These are phyloP conservation scores for Apocrypta bakeri DNA, from an alignment of 1,140 invertebrate genomes.

Conservation along the genomic window DNA sequence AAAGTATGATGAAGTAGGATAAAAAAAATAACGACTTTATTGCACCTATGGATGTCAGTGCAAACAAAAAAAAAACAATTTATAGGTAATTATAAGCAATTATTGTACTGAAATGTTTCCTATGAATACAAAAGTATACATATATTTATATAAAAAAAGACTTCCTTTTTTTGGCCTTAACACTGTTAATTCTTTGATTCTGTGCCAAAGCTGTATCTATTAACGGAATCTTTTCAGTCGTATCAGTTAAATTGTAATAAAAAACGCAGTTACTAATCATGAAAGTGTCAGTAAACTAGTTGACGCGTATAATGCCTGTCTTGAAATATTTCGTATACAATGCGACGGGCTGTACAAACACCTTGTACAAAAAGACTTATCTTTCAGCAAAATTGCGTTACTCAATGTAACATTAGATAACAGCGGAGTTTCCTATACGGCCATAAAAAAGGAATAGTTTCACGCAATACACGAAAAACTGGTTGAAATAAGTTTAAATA, in stretches of 20 bases:
- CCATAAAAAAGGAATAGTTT: background rate
- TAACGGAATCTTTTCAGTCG: too few species aligned
- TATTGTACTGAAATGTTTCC: conserved; percentile 31
- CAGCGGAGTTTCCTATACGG: background rate
- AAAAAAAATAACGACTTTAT: conserved; percentile 15
- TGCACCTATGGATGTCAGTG: conserved; percentile 40
- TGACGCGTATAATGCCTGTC: background rate
- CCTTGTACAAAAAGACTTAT: background rate
- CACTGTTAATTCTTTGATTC: background rate
- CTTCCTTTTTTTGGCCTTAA: background rate
- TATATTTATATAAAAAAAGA: conserved; percentile 40
- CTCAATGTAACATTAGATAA: background rate
- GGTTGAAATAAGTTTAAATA: too few species aligned
- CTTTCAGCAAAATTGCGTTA: background rate
- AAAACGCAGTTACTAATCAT: background rate
- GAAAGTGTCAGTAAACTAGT: background rate
- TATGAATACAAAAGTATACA: conserved; percentile 22
- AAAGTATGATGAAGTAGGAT: conserved; percentile 10
- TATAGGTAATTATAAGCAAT: conserved; percentile 17
- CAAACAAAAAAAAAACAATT: conserved; percentile 28
- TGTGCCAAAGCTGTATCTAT: background rate
- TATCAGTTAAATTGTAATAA: background rate
- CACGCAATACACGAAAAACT: too few species aligned
- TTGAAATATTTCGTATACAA: background rate
- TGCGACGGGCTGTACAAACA: background rate